Percentiles rank a stretch among this genome's conserved stretches.
Conservation (phyloP, 2,113 vertebrate genomes). For the Merops nubicus region DNA sequence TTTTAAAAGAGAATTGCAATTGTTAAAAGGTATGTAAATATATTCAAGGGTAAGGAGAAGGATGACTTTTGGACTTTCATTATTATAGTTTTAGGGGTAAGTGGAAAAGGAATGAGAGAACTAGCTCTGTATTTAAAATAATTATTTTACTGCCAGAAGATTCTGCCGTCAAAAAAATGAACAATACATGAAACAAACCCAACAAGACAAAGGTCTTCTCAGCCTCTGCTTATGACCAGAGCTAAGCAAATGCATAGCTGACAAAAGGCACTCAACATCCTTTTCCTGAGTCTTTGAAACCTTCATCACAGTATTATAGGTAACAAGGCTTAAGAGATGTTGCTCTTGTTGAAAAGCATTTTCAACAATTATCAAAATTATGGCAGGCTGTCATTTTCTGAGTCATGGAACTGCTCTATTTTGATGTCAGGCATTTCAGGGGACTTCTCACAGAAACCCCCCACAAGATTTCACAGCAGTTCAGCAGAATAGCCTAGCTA, state of each 20-base stretch:
- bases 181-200: neutral
- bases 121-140: neutral
- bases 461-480: neutral
- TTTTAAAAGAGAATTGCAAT: neutral
- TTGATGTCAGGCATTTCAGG: neutral
- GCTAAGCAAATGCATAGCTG: neutral
- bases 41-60: neutral
- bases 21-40: neutral
- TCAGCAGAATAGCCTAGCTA: neutral
- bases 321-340: neutral
- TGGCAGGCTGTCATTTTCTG: neutral
- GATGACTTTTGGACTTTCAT: neutral
- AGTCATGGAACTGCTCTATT: neutral
- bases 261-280: neutral
- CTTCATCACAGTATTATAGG: neutral
- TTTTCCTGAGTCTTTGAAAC: neutral
- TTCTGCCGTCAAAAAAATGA: neutral
- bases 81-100: fast-evolving
- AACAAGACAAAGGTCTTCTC: neutral
- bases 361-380: neutral
- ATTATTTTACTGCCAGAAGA: neutral
- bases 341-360: neutral
- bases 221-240: neutral
- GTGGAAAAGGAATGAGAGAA: neutral
- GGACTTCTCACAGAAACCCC: neutral